phyloP scores from a whole-genome alignment of 2,797 vertebrate genomes.

The Iguana delicatissima region DNA sequence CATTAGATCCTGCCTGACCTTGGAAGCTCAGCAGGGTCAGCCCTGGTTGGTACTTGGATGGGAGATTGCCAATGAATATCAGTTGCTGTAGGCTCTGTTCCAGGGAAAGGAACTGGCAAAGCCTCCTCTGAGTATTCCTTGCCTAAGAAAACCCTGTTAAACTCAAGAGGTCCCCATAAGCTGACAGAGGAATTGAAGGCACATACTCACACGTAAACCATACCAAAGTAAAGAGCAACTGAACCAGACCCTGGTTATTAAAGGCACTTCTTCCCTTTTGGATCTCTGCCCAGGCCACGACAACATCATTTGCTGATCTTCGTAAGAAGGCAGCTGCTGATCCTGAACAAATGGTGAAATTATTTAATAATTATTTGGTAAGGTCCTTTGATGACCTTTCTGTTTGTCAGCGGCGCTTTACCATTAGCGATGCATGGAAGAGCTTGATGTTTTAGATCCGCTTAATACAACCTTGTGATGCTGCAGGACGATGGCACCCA shows the following conservation, averaged over 20 bases:
- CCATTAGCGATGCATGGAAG: slow-evolving; percentile 61
- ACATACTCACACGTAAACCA: slow-evolving; percentile 37
- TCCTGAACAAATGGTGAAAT: slow-evolving; percentile 81
- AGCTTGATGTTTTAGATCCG: slow-evolving; percentile 61
- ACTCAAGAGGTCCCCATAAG: too few species aligned
- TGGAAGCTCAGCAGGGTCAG: too few species aligned
- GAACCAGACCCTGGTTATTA: slow-evolving; percentile 70
- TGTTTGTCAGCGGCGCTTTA: slow-evolving; percentile 73
- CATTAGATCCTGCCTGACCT: too few species aligned
- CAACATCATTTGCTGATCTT: slow-evolving; percentile 74
- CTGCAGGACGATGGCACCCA: too few species aligned
- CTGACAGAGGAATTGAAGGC: too few species aligned
- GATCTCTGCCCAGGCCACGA: slow-evolving; percentile 72
- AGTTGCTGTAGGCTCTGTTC: too few species aligned
- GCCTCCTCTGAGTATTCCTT: too few species aligned
- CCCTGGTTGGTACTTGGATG: too few species aligned
- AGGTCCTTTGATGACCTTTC: slow-evolving; percentile 78
- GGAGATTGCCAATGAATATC: too few species aligned
- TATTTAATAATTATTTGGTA: slow-evolving; percentile 79
- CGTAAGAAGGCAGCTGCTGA: slow-evolving; percentile 79
- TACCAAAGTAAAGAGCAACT: background rate
- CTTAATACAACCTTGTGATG: slow-evolving; percentile 14
- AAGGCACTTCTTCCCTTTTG: slow-evolving; percentile 71
- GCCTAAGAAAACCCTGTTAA: too few species aligned
- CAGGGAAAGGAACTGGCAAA: too few species aligned